Evolutionary conservation across 1,140 invertebrate species (phyloP).

Genomic region (Neuroterus valhalla): DNA sequence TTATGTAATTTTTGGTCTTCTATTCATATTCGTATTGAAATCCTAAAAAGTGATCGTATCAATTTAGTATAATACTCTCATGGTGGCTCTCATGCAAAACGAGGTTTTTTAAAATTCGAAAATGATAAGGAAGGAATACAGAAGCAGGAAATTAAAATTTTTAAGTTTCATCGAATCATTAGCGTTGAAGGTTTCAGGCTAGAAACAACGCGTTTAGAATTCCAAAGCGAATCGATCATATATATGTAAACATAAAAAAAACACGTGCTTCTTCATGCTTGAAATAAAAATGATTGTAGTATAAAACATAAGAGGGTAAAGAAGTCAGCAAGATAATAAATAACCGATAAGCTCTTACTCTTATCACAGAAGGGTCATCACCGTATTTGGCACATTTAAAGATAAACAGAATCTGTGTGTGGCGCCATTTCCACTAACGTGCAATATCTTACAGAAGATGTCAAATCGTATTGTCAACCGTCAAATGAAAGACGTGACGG

Average conservation of each 20-base stretch:
- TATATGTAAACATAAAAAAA: background rate
- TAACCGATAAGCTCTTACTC: conserved; percentile 50
- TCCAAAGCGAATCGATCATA: too few species aligned
- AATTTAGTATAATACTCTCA: too few species aligned
- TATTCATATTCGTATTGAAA: too few species aligned
- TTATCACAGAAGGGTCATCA: conserved; percentile 43
- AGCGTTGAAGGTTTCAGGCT: too few species aligned
- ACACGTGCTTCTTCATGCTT: background rate
- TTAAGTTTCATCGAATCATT: too few species aligned
- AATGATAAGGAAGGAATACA: too few species aligned
- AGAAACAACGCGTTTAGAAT: too few species aligned
- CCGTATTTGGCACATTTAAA: conserved; percentile 51
- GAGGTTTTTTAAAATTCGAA: too few species aligned
- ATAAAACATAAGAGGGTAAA: conserved; percentile 45
- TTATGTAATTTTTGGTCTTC: too few species aligned
- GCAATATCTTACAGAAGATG: background rate
- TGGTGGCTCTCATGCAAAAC: too few species aligned
- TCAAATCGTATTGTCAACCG: background rate
- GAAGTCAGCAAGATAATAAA: conserved; percentile 55
- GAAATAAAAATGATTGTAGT: background rate
- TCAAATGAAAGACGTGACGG: background rate
- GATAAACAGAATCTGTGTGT: conserved; percentile 47
- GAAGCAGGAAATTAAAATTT: too few species aligned
- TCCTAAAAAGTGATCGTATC: too few species aligned
- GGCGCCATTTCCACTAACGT: background rate